Evolutionary conservation across 2,113 vertebrate species (phyloP), one percentile per base, ranked within the genome.

Genomic region (Beaufortia kweichowensis): DNA sequence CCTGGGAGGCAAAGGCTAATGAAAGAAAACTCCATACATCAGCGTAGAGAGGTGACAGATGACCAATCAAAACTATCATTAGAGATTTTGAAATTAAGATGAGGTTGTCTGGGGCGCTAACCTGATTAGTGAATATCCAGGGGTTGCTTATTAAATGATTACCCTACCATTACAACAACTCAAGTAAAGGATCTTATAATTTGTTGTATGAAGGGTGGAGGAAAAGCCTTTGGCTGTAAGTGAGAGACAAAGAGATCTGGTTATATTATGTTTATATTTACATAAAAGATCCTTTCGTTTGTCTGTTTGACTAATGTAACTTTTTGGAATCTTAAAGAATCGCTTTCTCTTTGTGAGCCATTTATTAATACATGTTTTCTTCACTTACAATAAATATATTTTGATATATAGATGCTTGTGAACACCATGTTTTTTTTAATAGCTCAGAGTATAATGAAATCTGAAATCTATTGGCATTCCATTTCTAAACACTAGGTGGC

Each of bases 41-140:
- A 96, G 87, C 87, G 89, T 88, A 90, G 88, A 92, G 91, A 86
- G 87, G 83, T 94, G 94, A 96, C 92, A 93, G 91, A 95, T 91
- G 94, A 94, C 93, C 91, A 91, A 92, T 94, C 92, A 84, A 86
- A 89, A 89, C 91, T 93, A 94, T 94, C 93, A 93, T 92, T 92
- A 92, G 92, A 94, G 94, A 92, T 87, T 84, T 84, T 89, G 83
- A 90, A 92, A 93, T 94, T 91, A 93, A 90, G 95, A 94, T 92
- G 91, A 91, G 88, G 89, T 70, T 70, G 68, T 79, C 83, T 89
- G 87, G 87, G 91, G 86, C 90, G 87, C 90, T 92, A 93, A 90
- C 90, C 91, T 93, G 91, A 93, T 91, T 90, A 85, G 90, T 88
- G 80, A 84, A 84, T 81, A 87, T 91, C 92, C 91, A 89, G 88